Base-by-base conservation (phyloP, 2,113 vertebrate genomes). In the Anas platyrhynchos region DNA sequence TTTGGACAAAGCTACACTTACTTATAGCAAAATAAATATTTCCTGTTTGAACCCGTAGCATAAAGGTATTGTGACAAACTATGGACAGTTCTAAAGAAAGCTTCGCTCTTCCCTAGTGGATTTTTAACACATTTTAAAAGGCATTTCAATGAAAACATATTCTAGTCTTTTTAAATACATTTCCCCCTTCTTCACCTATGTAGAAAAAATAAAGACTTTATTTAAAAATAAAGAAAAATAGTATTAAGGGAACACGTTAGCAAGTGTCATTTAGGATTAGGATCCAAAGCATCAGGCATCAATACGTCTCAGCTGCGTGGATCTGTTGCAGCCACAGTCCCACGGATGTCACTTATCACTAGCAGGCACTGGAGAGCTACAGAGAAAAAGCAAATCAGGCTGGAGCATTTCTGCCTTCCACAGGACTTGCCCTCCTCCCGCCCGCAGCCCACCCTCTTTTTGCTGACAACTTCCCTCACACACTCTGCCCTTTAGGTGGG, bases 21-120 rank as follows among this genome's bases (percentile, higher is more conserved):
- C 79, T 67, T 56, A 48, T 63, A 89, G 91, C 67, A 54, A 96
- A 95, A 96, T 92, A 93, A 91, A 91, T 90, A 91, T 88, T 95
- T 93, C 86, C 88, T 91, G 79, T 55, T 77, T 83, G 52, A 92
- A 94, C 50, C 66, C 63, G 65, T 48, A 67, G 41, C 54, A 79
- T 67, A 79, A 32, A 69, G n/a, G 69, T 55, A 93, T 86, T 38
- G 78, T 77, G 92, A 82, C 80, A 93, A 79, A 72, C 44, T 55
- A 76, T 54, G 83, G 86, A 50, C 73, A 82, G 83, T 59, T 86
- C 61, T 91, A 63, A 86, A 90, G 83, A 72, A 86, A 91, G 80
- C 20, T 27, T 36, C 65, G 36, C 25, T 86, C 48, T 56, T 43
- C 59, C 34, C 66, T 16, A 22, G 1, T 44, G 68, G 2, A 44